Evolutionary conservation across 1,140 invertebrate species (phyloP), one percentile per base, ranked within the genome.

Genomic region (Pogonognathellus flavescens): DNA sequence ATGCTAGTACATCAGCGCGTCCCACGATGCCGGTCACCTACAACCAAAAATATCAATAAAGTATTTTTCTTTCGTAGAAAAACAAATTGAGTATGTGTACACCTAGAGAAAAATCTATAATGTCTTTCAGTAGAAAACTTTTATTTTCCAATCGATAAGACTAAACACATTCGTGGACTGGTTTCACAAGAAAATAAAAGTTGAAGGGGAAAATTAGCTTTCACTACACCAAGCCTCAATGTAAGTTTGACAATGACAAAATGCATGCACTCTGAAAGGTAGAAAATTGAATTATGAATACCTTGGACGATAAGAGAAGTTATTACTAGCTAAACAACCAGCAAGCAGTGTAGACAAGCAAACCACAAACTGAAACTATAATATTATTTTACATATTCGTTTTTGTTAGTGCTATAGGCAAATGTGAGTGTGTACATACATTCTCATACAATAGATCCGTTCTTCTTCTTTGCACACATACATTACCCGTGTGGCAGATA

Each of bases 21-120:
- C 98, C 98, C 11, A 99, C 97, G 72, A 99, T 94, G 16, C 97
- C 97, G 16, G 97, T 96, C 9, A 99, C 97, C 94, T 95, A 92
- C n/a, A 93, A 93, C 88, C 90, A 90, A 88, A 90, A 41, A 80
- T 13, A 82, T 13, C n/a, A 83, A 84, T 49, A 84, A 52, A 55
- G 80, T 60, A 14, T n/a, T n/a, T n/a, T 7, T 49, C 59, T 10
- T n/a, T 57, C n/a, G 53, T 57, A 57, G 31, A 41, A 41, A 41
- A 41, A 41, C 31, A 41, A 41, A 41, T 41, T 41, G 31, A 41
- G 31, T 41, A 41, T 41, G 6, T 41, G 6, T 41, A 41, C 31
- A 41, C 6, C 31, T 41, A 41, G n/a, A 57, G 11, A n/a, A 14
- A n/a, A 57, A n/a, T 57, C 11, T n/a, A 57, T n/a, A 57, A 57